Conservation (phyloP, 2,113 vertebrate genomes). For the Hipposideros armiger region DNA sequence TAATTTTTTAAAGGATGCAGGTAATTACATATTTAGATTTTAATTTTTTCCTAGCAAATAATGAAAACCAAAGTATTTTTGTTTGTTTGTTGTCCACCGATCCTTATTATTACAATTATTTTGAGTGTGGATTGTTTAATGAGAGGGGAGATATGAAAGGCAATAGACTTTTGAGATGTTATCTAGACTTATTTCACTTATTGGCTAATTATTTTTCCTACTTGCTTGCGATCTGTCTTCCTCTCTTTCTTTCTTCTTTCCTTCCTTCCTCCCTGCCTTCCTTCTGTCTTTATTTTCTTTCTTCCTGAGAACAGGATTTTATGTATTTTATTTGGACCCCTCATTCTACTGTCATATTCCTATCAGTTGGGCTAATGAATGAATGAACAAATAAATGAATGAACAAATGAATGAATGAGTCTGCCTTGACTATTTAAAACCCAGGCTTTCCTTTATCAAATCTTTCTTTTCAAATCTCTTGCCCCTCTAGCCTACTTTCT, state of each 20-base stretch:
- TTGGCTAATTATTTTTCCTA: background rate
- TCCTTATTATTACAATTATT: background rate
- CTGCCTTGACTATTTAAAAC: background rate
- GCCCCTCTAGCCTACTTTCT: background rate
- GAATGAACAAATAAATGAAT: background rate
- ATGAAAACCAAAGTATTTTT: background rate
- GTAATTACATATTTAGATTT: background rate
- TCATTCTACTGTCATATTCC: background rate
- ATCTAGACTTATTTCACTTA: conserved; percentile 36
- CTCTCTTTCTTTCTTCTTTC: background rate
- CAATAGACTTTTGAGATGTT: background rate
- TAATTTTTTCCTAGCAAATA: background rate
- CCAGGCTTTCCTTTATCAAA: background rate
- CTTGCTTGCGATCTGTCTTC: background rate
- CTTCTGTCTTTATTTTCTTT: background rate
- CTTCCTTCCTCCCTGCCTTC: background rate
- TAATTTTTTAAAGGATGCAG: background rate
- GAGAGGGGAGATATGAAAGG: background rate
- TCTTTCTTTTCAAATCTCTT: background rate
- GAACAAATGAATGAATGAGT: background rate
- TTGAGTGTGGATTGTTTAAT: background rate
- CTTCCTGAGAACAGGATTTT: background rate
- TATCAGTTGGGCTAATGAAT: background rate
- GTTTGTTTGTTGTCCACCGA: background rate
- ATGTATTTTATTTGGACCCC: background rate